phyloP scores from a whole-genome alignment of 2,797 vertebrate species.

The Perodicticus potto region DNA sequence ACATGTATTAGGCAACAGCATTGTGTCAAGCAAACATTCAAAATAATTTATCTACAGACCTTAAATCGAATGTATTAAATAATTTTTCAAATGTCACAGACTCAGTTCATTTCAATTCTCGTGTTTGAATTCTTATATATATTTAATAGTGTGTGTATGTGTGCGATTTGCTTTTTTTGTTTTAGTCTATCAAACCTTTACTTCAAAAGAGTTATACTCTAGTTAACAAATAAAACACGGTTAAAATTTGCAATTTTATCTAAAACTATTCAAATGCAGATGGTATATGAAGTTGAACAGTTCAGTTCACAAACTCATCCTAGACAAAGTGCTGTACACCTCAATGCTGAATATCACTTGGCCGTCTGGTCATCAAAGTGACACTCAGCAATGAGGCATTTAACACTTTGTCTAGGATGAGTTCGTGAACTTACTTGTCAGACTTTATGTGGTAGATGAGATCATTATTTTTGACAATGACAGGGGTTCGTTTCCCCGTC shows the following conservation, averaged over 20 bases:
- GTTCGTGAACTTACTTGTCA: too few relatives aligned
- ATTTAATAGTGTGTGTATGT: not conserved
- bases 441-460: not conserved
- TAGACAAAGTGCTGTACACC: too few relatives aligned
- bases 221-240: slow-evolving; percentile 8
- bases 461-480: slow-evolving; percentile 13
- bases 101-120: not conserved
- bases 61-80: not conserved
- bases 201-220: not conserved
- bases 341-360: too few relatives aligned
- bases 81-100: slow-evolving; percentile 4
- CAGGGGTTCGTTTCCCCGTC: not conserved
- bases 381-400: too few relatives aligned
- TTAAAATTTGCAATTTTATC: not conserved
- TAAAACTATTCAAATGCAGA: not conserved
- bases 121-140: not conserved
- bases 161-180: not conserved
- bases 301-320: too few relatives aligned
- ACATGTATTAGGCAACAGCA: not conserved
- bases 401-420: too few relatives aligned
- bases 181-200: slow-evolving; percentile 18
- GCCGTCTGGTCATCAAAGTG: too few relatives aligned
- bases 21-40: not conserved
- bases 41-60: not conserved
- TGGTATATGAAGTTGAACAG: not conserved